Evolutionary conservation across 2,888 invertebrate species (phyloP), one percentile per base, ranked within the genome.

Genomic region (Hofmannophila pseudospretella): DNA sequence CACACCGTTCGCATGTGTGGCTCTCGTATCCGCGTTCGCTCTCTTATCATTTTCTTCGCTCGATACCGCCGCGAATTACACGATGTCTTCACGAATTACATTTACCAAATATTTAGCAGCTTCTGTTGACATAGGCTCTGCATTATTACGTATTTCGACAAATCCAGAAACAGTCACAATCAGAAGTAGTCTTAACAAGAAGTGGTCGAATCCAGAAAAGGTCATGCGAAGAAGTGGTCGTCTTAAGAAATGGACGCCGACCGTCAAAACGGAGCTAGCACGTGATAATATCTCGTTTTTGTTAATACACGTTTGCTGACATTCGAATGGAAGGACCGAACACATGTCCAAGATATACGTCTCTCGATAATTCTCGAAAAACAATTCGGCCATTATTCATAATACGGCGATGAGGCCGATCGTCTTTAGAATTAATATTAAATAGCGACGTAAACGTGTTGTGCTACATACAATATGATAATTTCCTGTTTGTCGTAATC

Each of bases 1-100:
- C 48, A 41, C 45, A 43, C 34, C 38, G 34, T 43, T 50, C 38
- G 62, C 39, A 31, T 56, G 71, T 75, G 67, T 69, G 76, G 45
- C 58, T 58, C 47, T 54, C 59, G 76, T 78, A 76, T 81, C 81
- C 81, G 80, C 71, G 73, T 82, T 73, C 64, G 58, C 52, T 55
- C 58, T 70, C 67, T 82, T 82, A 84, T 84, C 80, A 74, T 76
- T 72, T 69, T 75, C 68, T 69, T 72, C 52, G 54, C 53, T 70
- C 57, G 61, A 61, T 68, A 61, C 58, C 63, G 64, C 65, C 66
- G 72, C 70, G 58, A 74, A 71, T 70, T 61, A 58, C 59, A 58
- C 58, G 45, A 52, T 54, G 34, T 34, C 9, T 25, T 26, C 25
- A 8, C 20, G 7, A 2, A 23, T 2, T 8, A 8, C n/a, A 23